Evolutionary conservation across 2,797 vertebrate genomes (phyloP), one percentile per base, ranked within the genome.

Genomic region (Mastacembelus armatus): DNA sequence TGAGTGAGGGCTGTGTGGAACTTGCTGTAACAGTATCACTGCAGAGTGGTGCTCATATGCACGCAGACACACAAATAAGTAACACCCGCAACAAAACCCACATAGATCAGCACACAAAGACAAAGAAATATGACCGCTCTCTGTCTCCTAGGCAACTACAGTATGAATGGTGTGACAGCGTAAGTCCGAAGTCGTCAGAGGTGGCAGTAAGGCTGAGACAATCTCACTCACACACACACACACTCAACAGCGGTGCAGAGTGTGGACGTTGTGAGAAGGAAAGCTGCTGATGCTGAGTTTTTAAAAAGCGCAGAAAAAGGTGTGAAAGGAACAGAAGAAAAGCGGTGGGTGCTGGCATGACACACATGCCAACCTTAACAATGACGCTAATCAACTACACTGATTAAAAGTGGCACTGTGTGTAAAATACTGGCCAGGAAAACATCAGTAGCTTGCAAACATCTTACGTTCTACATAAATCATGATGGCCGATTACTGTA

Each of bases 401-500:
- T 84, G 78, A 86, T 85, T 81, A 75, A 77, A 82, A 74, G 66
- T 61, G 84, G 49, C 84, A 66, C 48, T 16, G 50, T 11, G 48
- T 47, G 69, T 64, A 78, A 78, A n/a, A 60, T 55, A 79, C 84
- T 65, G 85, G 33, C 1, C 30, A 18, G 55, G 32, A 64, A 77
- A 84, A 84, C 71, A 80, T 73, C 65, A 39, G 50, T 22, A 36
- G 71, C 42, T 81, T 77, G 72, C 73, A 77, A 77, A 81, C 80
- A 80, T 75, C 60, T 56, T 56, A n/a, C 56, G 29, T 61, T 61
- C 42, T 52, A 75, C 84, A 90, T 83, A 81, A 86, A 89, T 88
- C 87, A 67, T 33, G 63, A 76, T 2, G 67, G 71, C 67, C 85
- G 87, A 85, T 84, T 76, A 81, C 59, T 78, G 74, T 47, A 44